These are phyloP conservation scores for Muscidifurax raptorellus DNA, from an alignment of 1,140 invertebrate species.

Conservation along the genomic window DNA sequence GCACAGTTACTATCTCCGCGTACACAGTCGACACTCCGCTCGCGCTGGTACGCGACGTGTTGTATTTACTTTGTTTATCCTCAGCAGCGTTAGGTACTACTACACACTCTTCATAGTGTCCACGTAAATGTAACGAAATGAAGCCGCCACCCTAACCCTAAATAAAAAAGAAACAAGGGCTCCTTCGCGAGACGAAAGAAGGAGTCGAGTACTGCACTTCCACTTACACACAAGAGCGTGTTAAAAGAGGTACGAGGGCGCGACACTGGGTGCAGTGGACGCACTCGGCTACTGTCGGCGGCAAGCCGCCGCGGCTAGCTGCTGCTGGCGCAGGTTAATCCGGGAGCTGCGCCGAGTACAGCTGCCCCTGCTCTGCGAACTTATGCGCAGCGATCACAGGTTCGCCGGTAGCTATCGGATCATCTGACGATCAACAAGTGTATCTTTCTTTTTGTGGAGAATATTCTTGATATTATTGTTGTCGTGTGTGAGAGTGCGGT, in stretches of 20 bases:
- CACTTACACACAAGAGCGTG: no score
- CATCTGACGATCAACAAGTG: conserved; percentile 38
- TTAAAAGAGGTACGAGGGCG: not conserved
- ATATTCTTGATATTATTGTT: not conserved
- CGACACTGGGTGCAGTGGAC: not conserved
- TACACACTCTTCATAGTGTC: no score
- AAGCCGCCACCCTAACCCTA: not conserved
- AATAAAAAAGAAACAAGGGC: no score
- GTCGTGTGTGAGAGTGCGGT: not conserved
- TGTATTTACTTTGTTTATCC: not conserved
- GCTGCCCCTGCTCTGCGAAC: conserved; percentile 61
- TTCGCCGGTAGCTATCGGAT: conserved; percentile 57
- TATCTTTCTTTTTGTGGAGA: not conserved
- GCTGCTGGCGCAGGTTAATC: not conserved
- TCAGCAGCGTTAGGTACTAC: no score
- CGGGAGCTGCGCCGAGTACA: conserved; percentile 31
- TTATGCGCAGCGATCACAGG: conserved; percentile 57
- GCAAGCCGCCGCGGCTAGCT: not conserved
- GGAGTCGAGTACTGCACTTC: no score
- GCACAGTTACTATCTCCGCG: not conserved
- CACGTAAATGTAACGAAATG: not conserved
- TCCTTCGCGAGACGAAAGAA: no score
- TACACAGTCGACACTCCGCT: not conserved
- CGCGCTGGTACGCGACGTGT: conserved; percentile 10
- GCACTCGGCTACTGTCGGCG: conserved; percentile 2